These are phyloP conservation scores for Chionodraco myersi DNA, from an alignment of 2,113 vertebrate species.

Conservation along the genomic window DNA sequence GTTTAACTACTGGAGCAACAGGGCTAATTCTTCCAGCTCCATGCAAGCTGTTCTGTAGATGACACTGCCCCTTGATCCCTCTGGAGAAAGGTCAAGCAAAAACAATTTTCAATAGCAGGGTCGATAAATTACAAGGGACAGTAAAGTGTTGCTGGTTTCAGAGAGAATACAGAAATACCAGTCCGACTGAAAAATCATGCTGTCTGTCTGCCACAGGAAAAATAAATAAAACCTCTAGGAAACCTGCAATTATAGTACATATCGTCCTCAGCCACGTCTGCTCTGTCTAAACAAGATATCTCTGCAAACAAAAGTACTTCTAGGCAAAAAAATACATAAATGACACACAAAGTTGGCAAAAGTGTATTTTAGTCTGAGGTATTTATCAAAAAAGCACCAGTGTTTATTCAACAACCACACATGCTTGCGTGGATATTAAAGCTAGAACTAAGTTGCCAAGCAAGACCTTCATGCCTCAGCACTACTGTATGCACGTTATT, in stretches of 20 bases:
- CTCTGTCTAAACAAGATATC: slow-evolving; percentile 33
- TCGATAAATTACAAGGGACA: slow-evolving; percentile 12
- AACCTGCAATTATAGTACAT: slow-evolving; percentile 35
- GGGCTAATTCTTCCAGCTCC: slow-evolving; percentile 14
- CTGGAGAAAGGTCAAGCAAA: slow-evolving; percentile 16
- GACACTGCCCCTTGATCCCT: slow-evolving; percentile 46
- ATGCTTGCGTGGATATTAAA: background rate
- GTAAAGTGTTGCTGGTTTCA: slow-evolving; percentile 10
- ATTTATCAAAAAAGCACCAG: background rate
- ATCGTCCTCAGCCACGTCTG: slow-evolving; percentile 1
- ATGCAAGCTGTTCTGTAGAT: slow-evolving; percentile 19
- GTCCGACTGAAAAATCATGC: slow-evolving; percentile 32
- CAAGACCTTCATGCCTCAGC: background rate
- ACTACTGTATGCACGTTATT: background rate
- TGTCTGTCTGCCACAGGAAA: slow-evolving; percentile 20
- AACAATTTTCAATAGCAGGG: slow-evolving; percentile 4
- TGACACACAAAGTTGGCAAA: background rate
- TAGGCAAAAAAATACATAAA: background rate
- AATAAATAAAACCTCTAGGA: slow-evolving; percentile 40
- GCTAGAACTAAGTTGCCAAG: background rate
- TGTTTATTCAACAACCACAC: background rate
- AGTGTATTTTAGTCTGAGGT: slow-evolving; percentile 5
- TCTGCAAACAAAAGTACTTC: slow-evolving; percentile 24
- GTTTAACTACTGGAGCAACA: slow-evolving; percentile 25
- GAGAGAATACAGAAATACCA: slow-evolving; percentile 16